Percentiles rank a stretch among this genome's conserved stretches.
These are phyloP conservation scores for Matsumyia berberina DNA, from an alignment of 2,888 invertebrate genomes.

Conservation along the genomic window DNA sequence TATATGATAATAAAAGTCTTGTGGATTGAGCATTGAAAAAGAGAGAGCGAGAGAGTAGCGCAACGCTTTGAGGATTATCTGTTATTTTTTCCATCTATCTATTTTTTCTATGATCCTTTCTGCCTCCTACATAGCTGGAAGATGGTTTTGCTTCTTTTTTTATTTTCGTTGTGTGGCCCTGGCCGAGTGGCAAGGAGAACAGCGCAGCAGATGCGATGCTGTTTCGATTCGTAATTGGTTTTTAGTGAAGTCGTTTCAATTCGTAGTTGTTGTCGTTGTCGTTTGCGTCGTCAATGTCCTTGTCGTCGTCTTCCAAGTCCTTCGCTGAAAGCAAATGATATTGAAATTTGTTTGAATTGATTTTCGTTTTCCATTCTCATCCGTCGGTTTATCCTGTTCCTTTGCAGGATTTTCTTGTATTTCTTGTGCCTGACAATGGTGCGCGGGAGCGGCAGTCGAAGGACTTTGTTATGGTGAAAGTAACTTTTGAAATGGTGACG, in stretches of 20 bases:
- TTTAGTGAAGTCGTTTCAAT: slow-evolving; percentile 75
- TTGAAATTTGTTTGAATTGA: slow-evolving; percentile 76
- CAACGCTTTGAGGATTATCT: slow-evolving; percentile 72
- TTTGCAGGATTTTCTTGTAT: slow-evolving; percentile 42
- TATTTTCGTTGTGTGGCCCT: slow-evolving; percentile 12
- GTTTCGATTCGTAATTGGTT: slow-evolving; percentile 76
- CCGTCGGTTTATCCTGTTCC: slow-evolving; percentile 55
- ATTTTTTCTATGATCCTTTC: slow-evolving; percentile 46
- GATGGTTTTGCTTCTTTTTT: slow-evolving; percentile 15
- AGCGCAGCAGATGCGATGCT: slow-evolving; percentile 63
- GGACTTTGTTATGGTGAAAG: slow-evolving; percentile 44
- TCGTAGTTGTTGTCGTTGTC: slow-evolving; percentile 53
- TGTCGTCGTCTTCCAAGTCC: slow-evolving; percentile 55
- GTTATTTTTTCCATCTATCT: slow-evolving; percentile 56
- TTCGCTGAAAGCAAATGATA: slow-evolving; percentile 70
- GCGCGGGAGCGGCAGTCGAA: slow-evolving; percentile 14
- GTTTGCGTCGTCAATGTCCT: slow-evolving; percentile 63
- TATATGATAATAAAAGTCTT: slow-evolving; percentile 77
- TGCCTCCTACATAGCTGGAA: slow-evolving; percentile 27
- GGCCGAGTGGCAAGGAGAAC: slow-evolving; percentile 27
- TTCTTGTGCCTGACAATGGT: slow-evolving; percentile 32
- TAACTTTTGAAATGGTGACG: slow-evolving; percentile 12
- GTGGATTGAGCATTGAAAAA: slow-evolving; percentile 65
- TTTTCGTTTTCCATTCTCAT: slow-evolving; percentile 64
- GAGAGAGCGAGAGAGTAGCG: slow-evolving; percentile 24